Evolutionary conservation across 1,140 invertebrate species (phyloP).

Genomic region (Drosophila mauritiana): DNA sequence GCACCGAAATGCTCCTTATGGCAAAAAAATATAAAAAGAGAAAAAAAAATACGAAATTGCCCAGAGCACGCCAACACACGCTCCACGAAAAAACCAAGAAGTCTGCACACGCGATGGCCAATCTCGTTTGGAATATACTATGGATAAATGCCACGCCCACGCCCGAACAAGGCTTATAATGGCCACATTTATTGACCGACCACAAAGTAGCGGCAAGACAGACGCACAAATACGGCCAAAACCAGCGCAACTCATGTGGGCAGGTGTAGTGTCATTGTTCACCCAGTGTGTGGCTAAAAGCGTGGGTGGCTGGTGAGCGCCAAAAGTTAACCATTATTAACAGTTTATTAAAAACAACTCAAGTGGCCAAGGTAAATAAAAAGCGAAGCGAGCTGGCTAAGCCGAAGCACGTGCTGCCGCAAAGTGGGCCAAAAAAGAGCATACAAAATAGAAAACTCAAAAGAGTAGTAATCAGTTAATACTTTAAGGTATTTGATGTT

Average conservation of each 20-base stretch:
- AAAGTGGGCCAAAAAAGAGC: constrained; percentile 17
- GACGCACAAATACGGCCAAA: constrained; percentile 12
- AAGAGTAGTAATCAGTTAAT: constrained; percentile 2
- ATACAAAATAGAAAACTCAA: not conserved
- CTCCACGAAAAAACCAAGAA: constrained; percentile 17
- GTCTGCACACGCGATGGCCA: constrained; percentile 47
- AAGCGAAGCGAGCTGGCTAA: constrained; percentile 42
- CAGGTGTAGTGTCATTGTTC: constrained; percentile 34
- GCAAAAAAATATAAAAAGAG: not conserved
- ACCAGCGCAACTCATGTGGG: constrained; percentile 19
- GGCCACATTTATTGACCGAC: constrained; percentile 41
- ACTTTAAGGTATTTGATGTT: not conserved
- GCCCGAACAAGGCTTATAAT: constrained; percentile 38
- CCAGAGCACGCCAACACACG: constrained; percentile 55
- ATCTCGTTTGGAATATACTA: constrained; percentile 18
- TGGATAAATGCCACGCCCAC: constrained; percentile 45
- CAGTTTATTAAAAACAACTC: constrained; percentile 56
- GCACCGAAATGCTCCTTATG: constrained; percentile 42
- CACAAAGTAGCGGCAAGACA: constrained; percentile 31
- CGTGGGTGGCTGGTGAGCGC: constrained; percentile 34
- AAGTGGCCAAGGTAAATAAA: constrained; percentile 41
- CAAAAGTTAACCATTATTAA: constrained; percentile 67
- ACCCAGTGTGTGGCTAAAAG: not conserved
- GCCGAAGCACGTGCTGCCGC: constrained; percentile 55
- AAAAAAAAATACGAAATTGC: constrained; percentile 37